Evolutionary conservation across 2,113 vertebrate species (phyloP).

Genomic region (Malurus alboscapulatus): DNA sequence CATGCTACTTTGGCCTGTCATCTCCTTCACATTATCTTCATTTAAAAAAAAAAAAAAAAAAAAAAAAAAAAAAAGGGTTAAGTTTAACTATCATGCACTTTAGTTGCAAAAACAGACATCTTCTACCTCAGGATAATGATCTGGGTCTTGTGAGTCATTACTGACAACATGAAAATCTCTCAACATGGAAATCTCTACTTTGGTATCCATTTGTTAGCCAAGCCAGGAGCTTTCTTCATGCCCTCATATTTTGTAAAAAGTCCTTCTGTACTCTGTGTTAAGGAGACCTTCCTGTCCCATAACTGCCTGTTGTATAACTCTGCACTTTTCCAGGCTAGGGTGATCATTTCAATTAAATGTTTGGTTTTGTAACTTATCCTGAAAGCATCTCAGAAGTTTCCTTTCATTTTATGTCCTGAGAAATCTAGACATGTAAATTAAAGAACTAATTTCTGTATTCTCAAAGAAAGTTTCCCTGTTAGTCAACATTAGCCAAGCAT

Average conservation of each 20-base stretch:
- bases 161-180: not conserved
- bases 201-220: not conserved
- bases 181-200: not conserved
- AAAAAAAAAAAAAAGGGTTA: not conserved
- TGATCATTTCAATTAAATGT: not conserved
- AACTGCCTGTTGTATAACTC: not conserved
- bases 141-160: not conserved
- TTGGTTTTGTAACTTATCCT: not conserved
- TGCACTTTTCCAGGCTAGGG: not conserved
- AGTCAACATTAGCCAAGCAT: not conserved
- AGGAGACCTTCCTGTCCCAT: not conserved
- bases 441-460: not conserved
- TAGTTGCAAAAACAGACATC: not conserved
- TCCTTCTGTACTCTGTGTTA: not conserved
- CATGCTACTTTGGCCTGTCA: not conserved
- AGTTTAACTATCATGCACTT: accelerated
- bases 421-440: not conserved
- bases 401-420: not conserved
- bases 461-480: not conserved
- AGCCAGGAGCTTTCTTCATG: not conserved
- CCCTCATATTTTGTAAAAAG: not conserved
- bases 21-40: not conserved
- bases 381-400: not conserved
- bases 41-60: not conserved
- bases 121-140: not conserved